phyloP scores from a whole-genome alignment of 2,888 invertebrate species.

The Hymenopus coronatus region DNA sequence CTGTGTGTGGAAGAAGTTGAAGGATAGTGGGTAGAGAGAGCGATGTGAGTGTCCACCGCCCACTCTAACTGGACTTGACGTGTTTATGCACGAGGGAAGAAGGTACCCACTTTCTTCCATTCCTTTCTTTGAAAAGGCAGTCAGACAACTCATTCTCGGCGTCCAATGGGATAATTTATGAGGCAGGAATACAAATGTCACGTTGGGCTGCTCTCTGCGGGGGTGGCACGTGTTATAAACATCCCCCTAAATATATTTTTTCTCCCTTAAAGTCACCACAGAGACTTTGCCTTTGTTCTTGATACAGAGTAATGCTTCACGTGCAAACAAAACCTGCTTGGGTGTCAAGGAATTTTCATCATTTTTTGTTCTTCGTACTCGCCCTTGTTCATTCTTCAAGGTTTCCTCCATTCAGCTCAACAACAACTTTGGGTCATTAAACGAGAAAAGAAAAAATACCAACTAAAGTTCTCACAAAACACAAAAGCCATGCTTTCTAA shows the following conservation, averaged over 20 bases:
- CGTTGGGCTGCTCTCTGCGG: not conserved
- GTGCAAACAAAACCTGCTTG: not conserved
- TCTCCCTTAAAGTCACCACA: not conserved
- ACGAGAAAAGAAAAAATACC: too few species aligned
- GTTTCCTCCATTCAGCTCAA: too few species aligned
- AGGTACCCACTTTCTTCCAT: not conserved
- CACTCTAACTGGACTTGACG: not conserved
- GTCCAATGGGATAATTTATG: slow-evolving; percentile 15
- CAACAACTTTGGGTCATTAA: too few species aligned
- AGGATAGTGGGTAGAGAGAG: too few species aligned
- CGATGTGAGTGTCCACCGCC: too few species aligned
- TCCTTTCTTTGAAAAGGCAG: not conserved
- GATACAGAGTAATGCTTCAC: not conserved
- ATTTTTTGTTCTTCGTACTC: too few species aligned
- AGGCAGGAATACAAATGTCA: slow-evolving; percentile 14
- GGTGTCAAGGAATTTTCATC: not conserved
- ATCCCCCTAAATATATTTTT: not conserved
- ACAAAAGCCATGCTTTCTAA: too few species aligned
- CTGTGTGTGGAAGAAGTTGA: too few species aligned
- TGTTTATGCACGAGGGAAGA: not conserved
- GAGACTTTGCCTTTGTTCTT: not conserved
- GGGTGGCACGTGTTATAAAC: slow-evolving; percentile 6
- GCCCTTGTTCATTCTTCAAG: too few species aligned
- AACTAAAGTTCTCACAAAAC: too few species aligned
- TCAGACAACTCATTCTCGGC: slow-evolving; percentile 10